A percentile compares a stretch with the other conserved stretches of the same genome.
phyloP scores from a whole-genome alignment of 1,140 invertebrate species.

The Limonius californicus region DNA sequence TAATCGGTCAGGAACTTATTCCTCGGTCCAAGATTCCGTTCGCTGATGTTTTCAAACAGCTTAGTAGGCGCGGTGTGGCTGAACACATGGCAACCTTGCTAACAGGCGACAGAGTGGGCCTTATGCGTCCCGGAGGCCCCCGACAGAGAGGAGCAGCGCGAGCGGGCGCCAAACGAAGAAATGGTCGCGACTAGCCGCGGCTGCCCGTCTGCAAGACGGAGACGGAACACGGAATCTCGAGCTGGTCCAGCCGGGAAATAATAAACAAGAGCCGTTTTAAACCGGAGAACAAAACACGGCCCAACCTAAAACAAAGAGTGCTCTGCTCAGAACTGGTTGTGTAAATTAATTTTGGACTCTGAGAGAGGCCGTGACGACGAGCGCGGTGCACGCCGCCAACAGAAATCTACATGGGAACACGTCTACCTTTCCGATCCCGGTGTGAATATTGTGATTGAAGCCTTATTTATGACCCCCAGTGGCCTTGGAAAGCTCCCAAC shows the following conservation, averaged over 20 bases:
- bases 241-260: slow-evolving; percentile 33
- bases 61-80: slow-evolving; percentile 29
- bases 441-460: slow-evolving; percentile 1
- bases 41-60: slow-evolving; percentile 35
- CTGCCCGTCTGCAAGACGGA: neutral
- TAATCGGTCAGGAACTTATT: neutral
- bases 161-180: slow-evolving; percentile 8
- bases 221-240: slow-evolving; percentile 15
- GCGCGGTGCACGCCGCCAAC: neutral
- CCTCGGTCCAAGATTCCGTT: slow-evolving; percentile 12
- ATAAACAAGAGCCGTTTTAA: slow-evolving; percentile 42
- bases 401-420: neutral
- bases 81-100: slow-evolving; percentile 32
- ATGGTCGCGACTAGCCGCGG: neutral
- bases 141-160: neutral
- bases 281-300: slow-evolving; percentile 37
- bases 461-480: neutral
- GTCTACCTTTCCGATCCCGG: neutral
- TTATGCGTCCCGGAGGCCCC: neutral
- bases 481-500: neutral
- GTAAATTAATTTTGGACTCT: slow-evolving; percentile 43
- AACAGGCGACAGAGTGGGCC: slow-evolving; percentile 24
- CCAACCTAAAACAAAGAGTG: slow-evolving; percentile 43
- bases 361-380: slow-evolving; percentile 23
- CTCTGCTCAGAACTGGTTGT: slow-evolving; percentile 41